These are phyloP conservation scores for Phalacrocorax aristotelis DNA, from an alignment of 2,113 vertebrate species.

Conservation along the genomic window DNA sequence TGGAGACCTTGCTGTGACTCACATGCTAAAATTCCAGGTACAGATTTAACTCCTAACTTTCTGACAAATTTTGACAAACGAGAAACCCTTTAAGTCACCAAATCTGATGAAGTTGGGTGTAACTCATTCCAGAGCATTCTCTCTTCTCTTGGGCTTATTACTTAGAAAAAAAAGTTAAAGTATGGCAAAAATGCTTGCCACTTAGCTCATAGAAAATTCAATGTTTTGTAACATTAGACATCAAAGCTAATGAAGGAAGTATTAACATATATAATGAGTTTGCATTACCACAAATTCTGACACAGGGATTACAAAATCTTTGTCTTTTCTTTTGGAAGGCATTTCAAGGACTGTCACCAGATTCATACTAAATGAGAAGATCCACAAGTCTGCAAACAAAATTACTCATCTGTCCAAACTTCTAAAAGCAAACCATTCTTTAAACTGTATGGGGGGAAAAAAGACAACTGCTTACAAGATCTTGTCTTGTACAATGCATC, in stretches of 20 bases:
- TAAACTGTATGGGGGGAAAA: not conserved
- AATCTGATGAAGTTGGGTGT: not conserved
- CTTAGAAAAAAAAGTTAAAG: not conserved
- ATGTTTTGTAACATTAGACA: not conserved
- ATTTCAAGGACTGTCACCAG: not conserved
- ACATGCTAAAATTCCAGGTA: not conserved
- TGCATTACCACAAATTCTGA: not conserved
- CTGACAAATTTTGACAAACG: not conserved
- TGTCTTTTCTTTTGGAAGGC: not conserved
- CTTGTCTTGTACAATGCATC: not conserved
- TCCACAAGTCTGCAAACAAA: not conserved
- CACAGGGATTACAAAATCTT: not conserved
- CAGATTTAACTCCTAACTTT: not conserved
- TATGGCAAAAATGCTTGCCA: not conserved
- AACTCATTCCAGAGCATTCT: not conserved
- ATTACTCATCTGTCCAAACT: not conserved
- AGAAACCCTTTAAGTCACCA: not conserved
- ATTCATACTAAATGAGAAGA: not conserved
- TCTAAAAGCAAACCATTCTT: not conserved
- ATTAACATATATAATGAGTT: not conserved
- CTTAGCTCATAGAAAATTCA: not conserved
- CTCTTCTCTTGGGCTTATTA: not conserved
- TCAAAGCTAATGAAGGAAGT: not conserved
- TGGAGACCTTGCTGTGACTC: not conserved
- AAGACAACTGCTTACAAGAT: not conserved